These are phyloP conservation scores for Aquatica leii DNA, from an alignment of 2,888 invertebrate genomes.

Conservation along the genomic window DNA sequence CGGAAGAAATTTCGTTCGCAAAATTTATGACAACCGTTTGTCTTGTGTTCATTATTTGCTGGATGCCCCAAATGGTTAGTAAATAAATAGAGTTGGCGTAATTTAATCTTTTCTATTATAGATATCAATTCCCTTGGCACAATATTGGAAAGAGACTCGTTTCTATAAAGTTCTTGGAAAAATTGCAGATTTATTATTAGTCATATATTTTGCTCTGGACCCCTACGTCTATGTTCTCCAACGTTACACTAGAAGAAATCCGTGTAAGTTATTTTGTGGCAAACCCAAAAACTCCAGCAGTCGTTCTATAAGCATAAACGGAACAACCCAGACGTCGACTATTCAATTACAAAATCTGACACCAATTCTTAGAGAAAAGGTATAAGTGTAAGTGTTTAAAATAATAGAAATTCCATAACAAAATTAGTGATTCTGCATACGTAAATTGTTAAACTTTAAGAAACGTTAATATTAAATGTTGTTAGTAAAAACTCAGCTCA, in stretches of 20 bases:
- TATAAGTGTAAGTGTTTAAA: too few species aligned
- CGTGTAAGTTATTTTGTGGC: conserved; percentile 23
- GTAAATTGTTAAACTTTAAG: too few species aligned
- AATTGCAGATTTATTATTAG: conserved; percentile 77
- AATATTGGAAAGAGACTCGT: conserved; percentile 55
- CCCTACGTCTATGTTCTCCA: conserved; percentile 85
- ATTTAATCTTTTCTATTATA: conserved; percentile 54
- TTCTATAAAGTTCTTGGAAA: conserved; percentile 62
- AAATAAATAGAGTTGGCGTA: conserved; percentile 11
- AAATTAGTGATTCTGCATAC: too few species aligned
- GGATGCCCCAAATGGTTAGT: conserved; percentile 90
- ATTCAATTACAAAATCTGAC: not conserved
- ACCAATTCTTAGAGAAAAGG: conserved; percentile 1
- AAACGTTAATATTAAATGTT: too few species aligned
- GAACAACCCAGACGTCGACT: not conserved
- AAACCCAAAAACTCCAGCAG: not conserved
- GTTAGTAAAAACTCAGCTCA: too few species aligned
- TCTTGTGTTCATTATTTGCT: conserved; percentile 83
- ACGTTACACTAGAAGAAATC: conserved; percentile 62
- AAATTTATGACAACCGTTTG: conserved; percentile 85
- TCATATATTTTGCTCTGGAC: conserved; percentile 83
- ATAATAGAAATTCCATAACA: too few species aligned
- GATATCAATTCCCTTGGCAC: conserved; percentile 73
- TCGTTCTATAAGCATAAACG: conserved; percentile 16
- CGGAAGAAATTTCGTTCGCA: conserved; percentile 86